These are phyloP conservation scores for Carlito syrichta DNA, from an alignment of 2,113 vertebrate genomes.

Conservation along the genomic window DNA sequence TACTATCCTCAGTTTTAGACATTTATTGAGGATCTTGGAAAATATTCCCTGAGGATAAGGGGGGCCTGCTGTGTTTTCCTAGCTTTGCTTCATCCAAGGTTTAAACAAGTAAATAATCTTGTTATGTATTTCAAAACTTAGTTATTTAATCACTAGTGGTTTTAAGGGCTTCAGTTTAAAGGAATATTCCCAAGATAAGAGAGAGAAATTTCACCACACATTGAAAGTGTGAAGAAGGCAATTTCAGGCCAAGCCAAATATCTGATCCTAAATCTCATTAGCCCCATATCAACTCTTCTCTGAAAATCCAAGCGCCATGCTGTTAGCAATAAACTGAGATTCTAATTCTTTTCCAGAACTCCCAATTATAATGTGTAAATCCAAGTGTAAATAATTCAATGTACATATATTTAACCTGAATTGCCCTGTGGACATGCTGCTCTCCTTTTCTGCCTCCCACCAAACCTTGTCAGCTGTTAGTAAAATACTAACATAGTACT, in stretches of 20 bases:
- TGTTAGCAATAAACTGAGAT: constrained; percentile 65
- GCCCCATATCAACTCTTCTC: constrained; percentile 52
- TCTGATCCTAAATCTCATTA: constrained; percentile 68
- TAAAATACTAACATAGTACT: constrained; percentile 56
- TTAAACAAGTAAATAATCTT: background rate
- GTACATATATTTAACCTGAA: constrained; percentile 70
- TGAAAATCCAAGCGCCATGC: constrained; percentile 61
- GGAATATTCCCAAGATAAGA: constrained; percentile 41
- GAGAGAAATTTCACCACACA: constrained; percentile 19
- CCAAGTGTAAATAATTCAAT: constrained; percentile 68
- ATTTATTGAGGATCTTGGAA: background rate
- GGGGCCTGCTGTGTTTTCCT: background rate
- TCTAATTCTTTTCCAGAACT: constrained; percentile 57
- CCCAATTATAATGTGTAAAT: constrained; percentile 59
- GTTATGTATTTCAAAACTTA: constrained; percentile 18
- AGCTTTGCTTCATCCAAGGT: background rate
- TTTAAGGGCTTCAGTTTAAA: constrained; percentile 33
- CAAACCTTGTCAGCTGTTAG: constrained; percentile 41
- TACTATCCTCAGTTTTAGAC: background rate
- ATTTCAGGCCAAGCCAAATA: constrained; percentile 54
- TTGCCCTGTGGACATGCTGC: constrained; percentile 43
- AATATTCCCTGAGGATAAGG: background rate
- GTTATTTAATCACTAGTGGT: constrained; percentile 21
- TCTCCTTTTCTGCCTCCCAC: constrained; percentile 32
- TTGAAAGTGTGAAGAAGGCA: constrained; percentile 28